These are phyloP conservation scores for Pemphredon lugubris DNA, from an alignment of 2,888 invertebrate species.

Conservation along the genomic window DNA sequence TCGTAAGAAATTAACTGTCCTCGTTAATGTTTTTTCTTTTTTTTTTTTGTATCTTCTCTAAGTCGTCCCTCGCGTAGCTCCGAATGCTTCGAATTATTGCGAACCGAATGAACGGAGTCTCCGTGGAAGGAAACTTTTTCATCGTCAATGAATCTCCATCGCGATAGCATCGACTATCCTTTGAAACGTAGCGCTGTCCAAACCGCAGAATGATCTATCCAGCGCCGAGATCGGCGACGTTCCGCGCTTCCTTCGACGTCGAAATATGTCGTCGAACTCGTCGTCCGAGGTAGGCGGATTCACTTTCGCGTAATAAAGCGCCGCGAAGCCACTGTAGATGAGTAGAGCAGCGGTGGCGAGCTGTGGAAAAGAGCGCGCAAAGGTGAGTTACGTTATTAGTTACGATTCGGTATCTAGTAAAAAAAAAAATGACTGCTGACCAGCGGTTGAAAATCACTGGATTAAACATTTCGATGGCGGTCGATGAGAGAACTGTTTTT, in stretches of 20 bases:
- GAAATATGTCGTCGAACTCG: slow-evolving; percentile 88
- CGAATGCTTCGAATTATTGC: not conserved
- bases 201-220: slow-evolving; percentile 81
- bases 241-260: slow-evolving; percentile 79
- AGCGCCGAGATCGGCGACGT: slow-evolving; percentile 23
- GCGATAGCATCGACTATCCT: slow-evolving; percentile 85
- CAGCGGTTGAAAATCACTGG: too few relatives aligned
- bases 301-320: slow-evolving; percentile 93
- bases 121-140: too few relatives aligned
- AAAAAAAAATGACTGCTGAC: too few relatives aligned
- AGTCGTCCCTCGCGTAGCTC: not conserved
- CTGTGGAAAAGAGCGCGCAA: slow-evolving; percentile 82
- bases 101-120: not conserved
- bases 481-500: too few relatives aligned
- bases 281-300: slow-evolving; percentile 91
- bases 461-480: too few relatives aligned
- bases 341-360: slow-evolving; percentile 90
- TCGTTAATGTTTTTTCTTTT: too few relatives aligned
- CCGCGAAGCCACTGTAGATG: slow-evolving; percentile 92
- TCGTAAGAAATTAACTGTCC: too few relatives aligned
- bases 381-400: too few relatives aligned
- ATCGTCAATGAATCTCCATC: slow-evolving; percentile 35
- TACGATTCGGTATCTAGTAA: too few relatives aligned
- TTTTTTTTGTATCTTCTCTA: too few relatives aligned
- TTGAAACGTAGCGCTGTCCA: slow-evolving; percentile 85